Evolutionary conservation across 2,797 vertebrate genomes (phyloP), one percentile per base, ranked within the genome.

Genomic region (Liparis tanakae): DNA sequence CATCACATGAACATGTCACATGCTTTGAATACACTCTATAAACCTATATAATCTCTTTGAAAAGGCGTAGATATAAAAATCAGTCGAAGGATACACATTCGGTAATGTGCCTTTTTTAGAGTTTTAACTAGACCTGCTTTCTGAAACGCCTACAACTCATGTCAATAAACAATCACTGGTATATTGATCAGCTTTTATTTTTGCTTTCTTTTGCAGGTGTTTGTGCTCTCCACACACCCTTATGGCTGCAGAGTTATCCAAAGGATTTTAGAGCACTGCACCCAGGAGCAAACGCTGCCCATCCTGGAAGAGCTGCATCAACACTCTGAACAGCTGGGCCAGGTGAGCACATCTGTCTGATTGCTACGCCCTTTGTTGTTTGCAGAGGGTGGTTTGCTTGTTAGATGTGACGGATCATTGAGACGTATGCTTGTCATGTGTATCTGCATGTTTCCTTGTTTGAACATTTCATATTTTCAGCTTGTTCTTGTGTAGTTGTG

Each of bases 191-290:
- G 5, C 7, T 67, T 3, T 33, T 33, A 0, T 7, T 41, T 43
- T 34, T 18, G 0, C 37, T 5, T 46, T n/a, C 8, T 69, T 60
- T 50, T 36, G 10, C 82, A 99, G 98, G 98, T 99, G 14, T 99
- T 98, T 92, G 97, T 98, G 76, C 96, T 99, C 69, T 99, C 98
- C 75, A 99, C 98, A 79, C 98, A 99, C 81, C 98, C 98, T 0
- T 99, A 99, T 2, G 98, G 98, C 84, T 99, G 98, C 91, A 95
- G 98, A 94, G 98, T 99, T 22, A 99, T 99, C 86, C 98, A 99
- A 82, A 96, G 98, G 83, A 99, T 99, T 84, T 91, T 99, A 87
- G 98, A 99, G 79, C 98, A 99, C 85, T 99, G 98, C 83, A 99
- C 98, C 57, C 96, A 96, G 82, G 98, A 99, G 86, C 98, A 99